Conservation (phyloP, 2,888 invertebrate genomes). For the Tethea ocularis region DNA sequence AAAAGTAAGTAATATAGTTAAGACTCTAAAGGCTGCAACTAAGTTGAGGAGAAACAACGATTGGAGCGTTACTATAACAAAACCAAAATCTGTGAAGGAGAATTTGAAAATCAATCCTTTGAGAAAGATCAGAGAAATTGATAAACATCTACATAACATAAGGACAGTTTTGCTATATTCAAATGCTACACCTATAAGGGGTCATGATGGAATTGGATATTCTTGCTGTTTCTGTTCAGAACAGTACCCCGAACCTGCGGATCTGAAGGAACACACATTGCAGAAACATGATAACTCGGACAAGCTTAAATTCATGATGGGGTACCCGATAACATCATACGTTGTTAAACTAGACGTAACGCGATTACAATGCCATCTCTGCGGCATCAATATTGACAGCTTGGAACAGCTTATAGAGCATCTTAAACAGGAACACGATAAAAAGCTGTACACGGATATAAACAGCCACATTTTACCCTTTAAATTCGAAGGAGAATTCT, state of each 20-base stretch:
- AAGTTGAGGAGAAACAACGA: conserved; percentile 1
- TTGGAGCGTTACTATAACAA: conserved; percentile 1
- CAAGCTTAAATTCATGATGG: background rate
- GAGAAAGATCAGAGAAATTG: background rate
- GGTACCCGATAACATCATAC: conserved; percentile 41
- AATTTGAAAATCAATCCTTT: background rate
- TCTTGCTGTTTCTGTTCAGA: conserved; percentile 32
- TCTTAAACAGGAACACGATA: conserved; percentile 41
- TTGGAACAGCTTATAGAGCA: conserved; percentile 48
- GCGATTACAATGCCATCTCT: conserved; percentile 29
- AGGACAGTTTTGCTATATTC: conserved; percentile 34
- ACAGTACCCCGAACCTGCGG: conserved; percentile 32
- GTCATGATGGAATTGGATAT: conserved; percentile 30
- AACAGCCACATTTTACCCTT: conserved; percentile 63
- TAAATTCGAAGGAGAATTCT: conserved; percentile 54
- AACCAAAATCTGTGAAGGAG: background rate
- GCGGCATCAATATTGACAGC: conserved; percentile 39
- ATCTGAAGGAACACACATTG: conserved; percentile 33
- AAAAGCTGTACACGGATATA: conserved; percentile 43
- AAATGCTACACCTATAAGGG: conserved; percentile 52
- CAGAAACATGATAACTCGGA: background rate
- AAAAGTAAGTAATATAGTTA: conserved; percentile 11
- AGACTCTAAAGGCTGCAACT: background rate
- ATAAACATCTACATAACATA: conserved; percentile 43
- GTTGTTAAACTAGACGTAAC: background rate